These are phyloP conservation scores for Thinocorus orbignyianus DNA, from an alignment of 2,113 vertebrate genomes.

Conservation along the genomic window DNA sequence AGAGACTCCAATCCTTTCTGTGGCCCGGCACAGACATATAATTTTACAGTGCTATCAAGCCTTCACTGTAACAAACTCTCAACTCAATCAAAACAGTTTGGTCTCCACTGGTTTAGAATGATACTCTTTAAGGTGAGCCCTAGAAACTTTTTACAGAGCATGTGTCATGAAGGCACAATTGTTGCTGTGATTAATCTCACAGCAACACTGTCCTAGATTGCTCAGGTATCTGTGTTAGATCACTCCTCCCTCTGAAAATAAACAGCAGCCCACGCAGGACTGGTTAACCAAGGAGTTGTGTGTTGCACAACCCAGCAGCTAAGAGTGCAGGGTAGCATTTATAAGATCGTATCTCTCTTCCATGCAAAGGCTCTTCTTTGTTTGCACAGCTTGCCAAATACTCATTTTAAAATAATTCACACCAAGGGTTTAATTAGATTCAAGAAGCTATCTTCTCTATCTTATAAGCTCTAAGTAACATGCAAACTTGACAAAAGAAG, in stretches of 20 bases:
- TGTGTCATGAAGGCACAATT: background rate
- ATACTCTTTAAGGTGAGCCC: background rate
- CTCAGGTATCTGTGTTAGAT: background rate
- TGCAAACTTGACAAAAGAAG: background rate
- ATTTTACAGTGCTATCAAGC: background rate
- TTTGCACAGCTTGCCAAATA: background rate
- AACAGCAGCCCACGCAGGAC: background rate
- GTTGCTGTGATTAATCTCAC: background rate
- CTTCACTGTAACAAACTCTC: background rate
- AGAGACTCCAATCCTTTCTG: background rate
- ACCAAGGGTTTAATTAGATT: background rate
- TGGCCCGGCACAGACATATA: background rate
- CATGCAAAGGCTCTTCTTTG: background rate
- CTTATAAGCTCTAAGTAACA: background rate
- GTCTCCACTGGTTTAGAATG: background rate
- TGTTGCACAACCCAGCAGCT: constrained; percentile 8
- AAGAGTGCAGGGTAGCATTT: background rate
- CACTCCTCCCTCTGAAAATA: background rate
- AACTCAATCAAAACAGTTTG: background rate
- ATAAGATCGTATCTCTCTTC: background rate
- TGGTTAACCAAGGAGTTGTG: background rate
- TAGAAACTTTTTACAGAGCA: background rate
- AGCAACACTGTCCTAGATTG: background rate
- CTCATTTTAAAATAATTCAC: background rate
- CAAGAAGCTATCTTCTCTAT: background rate